Percentiles rank a stretch among this genome's conserved stretches.
phyloP scores from a whole-genome alignment of 2,888 invertebrate genomes.

The Pyrrhosoma nymphula region DNA sequence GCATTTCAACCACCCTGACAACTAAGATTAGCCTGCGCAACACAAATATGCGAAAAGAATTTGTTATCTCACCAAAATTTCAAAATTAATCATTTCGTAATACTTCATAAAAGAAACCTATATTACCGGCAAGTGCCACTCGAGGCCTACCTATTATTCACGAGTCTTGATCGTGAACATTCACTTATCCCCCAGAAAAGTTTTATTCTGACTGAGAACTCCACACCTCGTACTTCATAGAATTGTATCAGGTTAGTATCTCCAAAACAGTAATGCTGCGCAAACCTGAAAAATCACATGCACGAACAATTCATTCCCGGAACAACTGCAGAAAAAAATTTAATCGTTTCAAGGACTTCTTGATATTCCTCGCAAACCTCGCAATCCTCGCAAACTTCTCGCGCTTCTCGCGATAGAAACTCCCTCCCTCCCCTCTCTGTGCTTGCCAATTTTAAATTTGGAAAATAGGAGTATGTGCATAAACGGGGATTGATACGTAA shows the following conservation, averaged over 20 bases:
- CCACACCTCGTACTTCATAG: background rate
- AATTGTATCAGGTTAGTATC: background rate
- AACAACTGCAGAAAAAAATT: background rate
- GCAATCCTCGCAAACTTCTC: background rate
- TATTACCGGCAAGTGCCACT: background rate
- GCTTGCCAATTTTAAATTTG: background rate
- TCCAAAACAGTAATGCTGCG: background rate
- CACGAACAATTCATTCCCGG: background rate
- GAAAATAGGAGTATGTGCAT: too few relatives aligned
- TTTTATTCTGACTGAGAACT: background rate
- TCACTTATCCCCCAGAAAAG: background rate
- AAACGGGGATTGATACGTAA: too few relatives aligned
- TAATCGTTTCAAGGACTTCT: background rate
- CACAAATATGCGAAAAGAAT: background rate
- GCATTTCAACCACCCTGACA: background rate
- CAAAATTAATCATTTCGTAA: background rate
- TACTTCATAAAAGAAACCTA: background rate
- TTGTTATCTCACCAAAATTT: background rate
- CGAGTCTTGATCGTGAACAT: background rate
- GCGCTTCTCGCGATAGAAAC: background rate
- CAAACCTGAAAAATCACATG: background rate
- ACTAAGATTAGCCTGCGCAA: background rate
- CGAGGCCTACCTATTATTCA: background rate
- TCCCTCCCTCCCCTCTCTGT: background rate
- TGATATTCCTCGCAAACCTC: background rate